Percentiles rank a stretch among this genome's conserved stretches.
phyloP scores from a whole-genome alignment of 2,113 vertebrate species.

The Ascaphus truei region DNA sequence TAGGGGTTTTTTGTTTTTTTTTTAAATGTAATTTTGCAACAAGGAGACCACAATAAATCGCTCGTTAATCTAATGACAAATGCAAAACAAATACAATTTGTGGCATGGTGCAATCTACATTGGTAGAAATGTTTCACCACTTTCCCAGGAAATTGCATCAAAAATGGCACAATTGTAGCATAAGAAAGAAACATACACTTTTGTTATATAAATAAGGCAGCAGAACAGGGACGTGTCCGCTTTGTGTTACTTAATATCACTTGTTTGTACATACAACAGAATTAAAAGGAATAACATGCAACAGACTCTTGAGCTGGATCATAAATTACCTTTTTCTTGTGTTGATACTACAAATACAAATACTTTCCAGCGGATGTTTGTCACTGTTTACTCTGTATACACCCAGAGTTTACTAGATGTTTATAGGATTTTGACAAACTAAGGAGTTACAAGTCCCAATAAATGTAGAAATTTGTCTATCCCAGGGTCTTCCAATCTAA shows the following conservation, averaged over 20 bases:
- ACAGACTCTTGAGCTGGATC: background rate
- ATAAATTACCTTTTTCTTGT: background rate
- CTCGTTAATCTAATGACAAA: too few species aligned
- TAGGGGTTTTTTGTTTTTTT: too few species aligned
- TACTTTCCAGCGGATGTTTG: constrained; percentile 5
- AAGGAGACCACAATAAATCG: too few species aligned
- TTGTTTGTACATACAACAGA: background rate
- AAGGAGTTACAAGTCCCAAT: too few species aligned
- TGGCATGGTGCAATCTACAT: too few species aligned
- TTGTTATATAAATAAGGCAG: background rate
- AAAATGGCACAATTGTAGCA: background rate
- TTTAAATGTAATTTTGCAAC: too few species aligned
- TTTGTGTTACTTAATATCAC: too few species aligned
- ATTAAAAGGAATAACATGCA: background rate
- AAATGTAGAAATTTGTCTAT: too few species aligned
- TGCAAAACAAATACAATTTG: too few species aligned
- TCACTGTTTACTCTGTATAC: background rate
- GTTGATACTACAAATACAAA: background rate
- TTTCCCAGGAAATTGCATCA: constrained; percentile 54
- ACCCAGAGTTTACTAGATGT: background rate
- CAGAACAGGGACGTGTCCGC: too few species aligned
- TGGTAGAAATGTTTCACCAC: constrained; percentile 72
- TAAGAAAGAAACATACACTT: too few species aligned
- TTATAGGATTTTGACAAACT: background rate
- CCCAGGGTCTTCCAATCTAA: too few species aligned